These are phyloP conservation scores for Mormyrus hasselquistii DNA, from an alignment of 2,797 vertebrate species.

Conservation along the genomic window DNA sequence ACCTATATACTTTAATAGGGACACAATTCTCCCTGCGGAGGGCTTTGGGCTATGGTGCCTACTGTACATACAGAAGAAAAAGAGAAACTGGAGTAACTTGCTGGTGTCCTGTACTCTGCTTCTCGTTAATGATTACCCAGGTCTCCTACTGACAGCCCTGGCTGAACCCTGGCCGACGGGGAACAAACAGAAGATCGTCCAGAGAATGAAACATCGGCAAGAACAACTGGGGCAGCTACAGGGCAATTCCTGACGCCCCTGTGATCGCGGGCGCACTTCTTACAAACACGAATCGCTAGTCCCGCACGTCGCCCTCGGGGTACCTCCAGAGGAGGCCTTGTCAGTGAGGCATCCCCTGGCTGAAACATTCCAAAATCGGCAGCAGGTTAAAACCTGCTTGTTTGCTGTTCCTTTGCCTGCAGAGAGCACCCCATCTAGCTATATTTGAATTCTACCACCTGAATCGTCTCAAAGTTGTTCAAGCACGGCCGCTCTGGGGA, in stretches of 20 bases:
- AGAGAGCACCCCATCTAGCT: not conserved
- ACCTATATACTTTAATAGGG: not conserved
- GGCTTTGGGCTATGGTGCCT: not conserved
- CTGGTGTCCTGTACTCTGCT: slow-evolving; percentile 46
- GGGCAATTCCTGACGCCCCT: not conserved
- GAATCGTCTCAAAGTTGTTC: not conserved
- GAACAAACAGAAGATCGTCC: slow-evolving; percentile 49
- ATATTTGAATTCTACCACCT: slow-evolving; percentile 4
- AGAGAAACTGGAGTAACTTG: slow-evolving; percentile 43
- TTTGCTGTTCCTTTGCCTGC: not conserved
- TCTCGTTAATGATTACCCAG: slow-evolving; percentile 51
- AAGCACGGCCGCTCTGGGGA: not conserved
- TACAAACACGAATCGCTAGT: not conserved
- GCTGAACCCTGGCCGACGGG: slow-evolving; percentile 49
- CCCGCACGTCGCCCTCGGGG: not conserved
- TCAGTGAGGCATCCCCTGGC: not conserved
- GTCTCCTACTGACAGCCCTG: slow-evolving; percentile 38
- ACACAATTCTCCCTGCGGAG: not conserved
- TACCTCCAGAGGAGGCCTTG: not conserved
- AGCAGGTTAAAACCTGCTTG: not conserved
- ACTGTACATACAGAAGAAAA: not conserved
- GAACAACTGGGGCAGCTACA: slow-evolving; percentile 39
- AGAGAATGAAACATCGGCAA: slow-evolving; percentile 31
- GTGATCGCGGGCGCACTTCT: not conserved
- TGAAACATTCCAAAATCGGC: slow-evolving; percentile 9